Conservation (phyloP, 2,888 invertebrate genomes). For the Mamestra brassicae region DNA sequence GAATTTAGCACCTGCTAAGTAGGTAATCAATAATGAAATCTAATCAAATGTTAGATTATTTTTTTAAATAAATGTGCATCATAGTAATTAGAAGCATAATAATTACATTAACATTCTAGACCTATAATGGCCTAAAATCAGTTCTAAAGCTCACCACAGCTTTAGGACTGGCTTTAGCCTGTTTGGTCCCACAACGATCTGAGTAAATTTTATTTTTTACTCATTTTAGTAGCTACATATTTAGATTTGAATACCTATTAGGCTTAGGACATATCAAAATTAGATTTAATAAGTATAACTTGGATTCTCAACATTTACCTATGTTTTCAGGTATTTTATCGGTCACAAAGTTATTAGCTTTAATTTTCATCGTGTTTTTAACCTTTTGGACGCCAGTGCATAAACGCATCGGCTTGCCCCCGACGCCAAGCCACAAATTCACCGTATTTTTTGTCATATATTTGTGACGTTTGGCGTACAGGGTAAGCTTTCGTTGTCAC, state of each 20-base stretch:
- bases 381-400: too few relatives aligned
- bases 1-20: too few relatives aligned
- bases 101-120: too few relatives aligned
- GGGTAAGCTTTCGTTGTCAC: too few relatives aligned
- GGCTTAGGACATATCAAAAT: slow-evolving; percentile 50
- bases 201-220: not conserved
- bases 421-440: too few relatives aligned
- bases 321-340: not conserved
- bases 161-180: not conserved
- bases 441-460: too few relatives aligned
- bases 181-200: not conserved
- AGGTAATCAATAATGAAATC: too few relatives aligned
- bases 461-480: too few relatives aligned
- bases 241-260: slow-evolving; percentile 15
- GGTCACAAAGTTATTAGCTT: slow-evolving; percentile 17
- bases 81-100: not conserved
- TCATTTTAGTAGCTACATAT: not conserved
- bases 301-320: not conserved
- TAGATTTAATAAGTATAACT: not conserved
- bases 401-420: too few relatives aligned
- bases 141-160: not conserved
- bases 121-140: not conserved
- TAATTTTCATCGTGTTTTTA: not conserved
- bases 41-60: too few relatives aligned
- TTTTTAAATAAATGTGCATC: not conserved